Evolutionary conservation across 1,140 invertebrate genomes (phyloP).

Genomic region (Drosophila elegans): DNA sequence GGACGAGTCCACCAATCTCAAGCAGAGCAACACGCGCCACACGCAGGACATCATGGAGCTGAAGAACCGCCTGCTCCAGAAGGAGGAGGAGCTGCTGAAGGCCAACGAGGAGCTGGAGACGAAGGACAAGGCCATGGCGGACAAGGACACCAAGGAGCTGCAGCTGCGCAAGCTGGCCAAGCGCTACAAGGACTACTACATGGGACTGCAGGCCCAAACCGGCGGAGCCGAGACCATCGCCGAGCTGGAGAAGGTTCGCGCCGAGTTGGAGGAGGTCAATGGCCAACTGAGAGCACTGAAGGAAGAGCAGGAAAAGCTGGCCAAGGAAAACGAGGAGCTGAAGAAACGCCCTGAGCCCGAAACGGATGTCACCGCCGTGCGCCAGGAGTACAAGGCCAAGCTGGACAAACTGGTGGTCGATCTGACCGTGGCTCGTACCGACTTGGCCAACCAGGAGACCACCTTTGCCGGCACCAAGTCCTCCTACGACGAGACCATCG

Average conservation of each 20-base stretch:
- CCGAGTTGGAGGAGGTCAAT: conserved; percentile 88
- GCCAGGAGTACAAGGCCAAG: conserved; percentile 84
- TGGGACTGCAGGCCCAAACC: conserved; percentile 87
- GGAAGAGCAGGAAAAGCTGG: conserved; percentile 88
- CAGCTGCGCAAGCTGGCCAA: conserved; percentile 96
- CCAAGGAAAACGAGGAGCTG: conserved; percentile 89
- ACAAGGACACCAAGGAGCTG: conserved; percentile 91
- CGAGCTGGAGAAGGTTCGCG: conserved; percentile 85
- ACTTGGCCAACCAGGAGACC: conserved; percentile 87
- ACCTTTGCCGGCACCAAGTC: conserved; percentile 88
- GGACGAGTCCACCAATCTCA: conserved; percentile 85
- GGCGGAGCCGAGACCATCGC: conserved; percentile 73
- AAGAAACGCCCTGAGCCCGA: conserved; percentile 85
- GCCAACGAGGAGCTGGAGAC: conserved; percentile 89
- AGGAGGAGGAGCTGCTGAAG: conserved; percentile 87
- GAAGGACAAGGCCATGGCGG: conserved; percentile 89
- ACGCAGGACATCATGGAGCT: conserved; percentile 86
- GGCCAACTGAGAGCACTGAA: conserved; percentile 86
- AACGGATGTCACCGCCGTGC: conserved; percentile 82
- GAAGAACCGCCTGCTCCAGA: conserved; percentile 86
- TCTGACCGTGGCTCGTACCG: conserved; percentile 82
- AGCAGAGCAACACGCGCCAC: conserved; percentile 83
- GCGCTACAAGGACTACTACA: conserved; percentile 95
- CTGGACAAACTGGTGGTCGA: conserved; percentile 62
- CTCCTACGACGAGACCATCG: conserved; percentile 90